Conservation (phyloP, 2,113 vertebrate genomes). For the Siniperca chuatsi region DNA sequence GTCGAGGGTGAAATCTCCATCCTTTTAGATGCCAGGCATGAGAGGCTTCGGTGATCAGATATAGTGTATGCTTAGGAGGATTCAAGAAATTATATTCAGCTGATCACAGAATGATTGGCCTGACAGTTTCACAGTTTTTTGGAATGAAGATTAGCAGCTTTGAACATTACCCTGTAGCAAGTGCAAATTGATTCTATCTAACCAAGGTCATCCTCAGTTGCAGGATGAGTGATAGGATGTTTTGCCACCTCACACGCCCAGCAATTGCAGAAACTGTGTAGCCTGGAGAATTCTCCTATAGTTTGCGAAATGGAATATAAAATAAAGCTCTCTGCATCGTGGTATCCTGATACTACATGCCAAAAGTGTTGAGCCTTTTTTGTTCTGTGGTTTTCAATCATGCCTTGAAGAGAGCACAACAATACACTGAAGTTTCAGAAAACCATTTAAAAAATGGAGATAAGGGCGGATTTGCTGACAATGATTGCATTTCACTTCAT, state of each 20-base stretch:
- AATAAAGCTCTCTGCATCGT: slow-evolving; percentile 22
- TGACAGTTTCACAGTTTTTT: slow-evolving; percentile 41
- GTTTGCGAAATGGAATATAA: slow-evolving; percentile 39
- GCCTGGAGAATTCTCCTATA: slow-evolving; percentile 14
- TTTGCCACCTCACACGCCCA: slow-evolving; percentile 25
- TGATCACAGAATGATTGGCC: slow-evolving; percentile 40
- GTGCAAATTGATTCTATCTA: slow-evolving; percentile 35
- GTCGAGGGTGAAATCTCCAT: slow-evolving; percentile 23
- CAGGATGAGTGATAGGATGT: slow-evolving; percentile 32
- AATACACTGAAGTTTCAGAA: slow-evolving; percentile 22
- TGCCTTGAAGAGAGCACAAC: slow-evolving; percentile 1
- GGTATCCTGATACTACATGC: neutral
- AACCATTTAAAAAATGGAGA: slow-evolving; percentile 34
- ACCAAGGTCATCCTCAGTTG: slow-evolving; percentile 45
- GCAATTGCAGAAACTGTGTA: slow-evolving; percentile 16
- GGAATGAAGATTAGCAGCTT: slow-evolving; percentile 51
- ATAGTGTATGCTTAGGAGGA: slow-evolving; percentile 15
- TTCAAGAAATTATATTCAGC: slow-evolving; percentile 34
- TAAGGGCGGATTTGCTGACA: slow-evolving; percentile 39
- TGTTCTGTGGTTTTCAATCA: slow-evolving; percentile 19
- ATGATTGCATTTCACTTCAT: slow-evolving; percentile 33
- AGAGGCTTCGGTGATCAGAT: slow-evolving; percentile 1
- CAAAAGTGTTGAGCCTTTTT: neutral
- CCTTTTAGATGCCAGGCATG: slow-evolving; percentile 8
- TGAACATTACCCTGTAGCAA: slow-evolving; percentile 40